These are phyloP conservation scores for Dryocosmus kuriphilus DNA, from an alignment of 2,888 invertebrate genomes.

Conservation along the genomic window DNA sequence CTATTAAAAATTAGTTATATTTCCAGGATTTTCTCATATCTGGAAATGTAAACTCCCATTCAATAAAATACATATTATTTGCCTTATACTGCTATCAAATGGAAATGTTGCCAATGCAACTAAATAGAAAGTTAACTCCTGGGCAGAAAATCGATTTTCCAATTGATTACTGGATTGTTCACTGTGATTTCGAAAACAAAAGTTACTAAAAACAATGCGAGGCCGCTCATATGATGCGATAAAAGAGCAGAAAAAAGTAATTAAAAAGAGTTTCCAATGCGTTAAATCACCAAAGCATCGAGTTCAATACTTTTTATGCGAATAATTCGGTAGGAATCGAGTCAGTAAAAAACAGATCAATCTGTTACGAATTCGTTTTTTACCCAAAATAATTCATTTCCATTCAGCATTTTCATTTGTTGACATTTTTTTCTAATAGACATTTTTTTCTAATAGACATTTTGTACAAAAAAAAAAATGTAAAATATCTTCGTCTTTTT, in stretches of 20 bases:
- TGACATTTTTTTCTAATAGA: neutral
- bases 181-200: conserved; percentile 5
- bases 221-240: neutral
- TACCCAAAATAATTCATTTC: neutral
- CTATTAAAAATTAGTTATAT: too few species aligned
- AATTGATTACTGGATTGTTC: conserved; percentile 5
- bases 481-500: neutral
- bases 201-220: conserved; percentile 9
- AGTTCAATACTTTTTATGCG: neutral
- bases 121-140: conserved; percentile 5
- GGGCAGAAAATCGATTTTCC: conserved; percentile 14
- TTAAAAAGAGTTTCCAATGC: neutral
- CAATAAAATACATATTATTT: neutral
- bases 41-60: neutral
- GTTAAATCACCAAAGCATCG: neutral
- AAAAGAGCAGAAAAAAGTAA: conserved; percentile 14
- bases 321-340: neutral
- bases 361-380: neutral
- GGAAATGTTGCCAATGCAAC: neutral
- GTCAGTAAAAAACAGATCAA: neutral
- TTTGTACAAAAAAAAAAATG: neutral
- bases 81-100: neutral
- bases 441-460: neutral
- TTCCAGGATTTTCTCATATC: neutral
- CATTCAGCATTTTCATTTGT: neutral